Conservation (phyloP, 2,113 vertebrate genomes). For the Penelope pileata region DNA sequence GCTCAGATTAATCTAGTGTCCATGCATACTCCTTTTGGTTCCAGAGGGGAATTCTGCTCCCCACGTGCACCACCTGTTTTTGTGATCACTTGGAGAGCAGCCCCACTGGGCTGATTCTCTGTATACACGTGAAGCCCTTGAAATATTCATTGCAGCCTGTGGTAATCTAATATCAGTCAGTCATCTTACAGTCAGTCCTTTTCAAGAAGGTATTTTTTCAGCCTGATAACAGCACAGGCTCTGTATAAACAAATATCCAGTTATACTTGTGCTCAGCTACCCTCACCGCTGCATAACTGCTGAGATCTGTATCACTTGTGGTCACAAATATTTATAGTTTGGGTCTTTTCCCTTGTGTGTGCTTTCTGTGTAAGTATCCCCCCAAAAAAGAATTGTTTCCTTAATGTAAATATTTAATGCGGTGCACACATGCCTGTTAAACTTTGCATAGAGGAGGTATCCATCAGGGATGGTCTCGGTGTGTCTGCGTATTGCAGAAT, state of each 20-base stretch:
- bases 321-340: neutral
- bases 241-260: neutral
- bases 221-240: neutral
- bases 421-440: neutral
- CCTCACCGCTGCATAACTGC: neutral
- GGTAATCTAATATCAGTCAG: neutral
- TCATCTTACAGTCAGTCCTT: neutral
- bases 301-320: neutral
- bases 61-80: neutral
- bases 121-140: neutral
- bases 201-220: neutral
- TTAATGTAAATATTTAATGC: neutral
- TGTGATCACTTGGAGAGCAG: neutral
- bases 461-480: neutral
- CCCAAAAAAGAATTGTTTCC: neutral
- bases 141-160: neutral
- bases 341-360: neutral
- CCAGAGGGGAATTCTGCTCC: neutral
- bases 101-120: neutral
- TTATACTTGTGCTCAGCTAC: neutral
- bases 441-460: neutral
- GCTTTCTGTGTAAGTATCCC: neutral
- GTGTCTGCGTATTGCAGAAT: neutral
- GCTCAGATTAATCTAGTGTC: neutral
- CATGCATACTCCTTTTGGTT: neutral